Conservation (phyloP, 2,888 invertebrate species). For the Chromoteleia sp. region DNA sequence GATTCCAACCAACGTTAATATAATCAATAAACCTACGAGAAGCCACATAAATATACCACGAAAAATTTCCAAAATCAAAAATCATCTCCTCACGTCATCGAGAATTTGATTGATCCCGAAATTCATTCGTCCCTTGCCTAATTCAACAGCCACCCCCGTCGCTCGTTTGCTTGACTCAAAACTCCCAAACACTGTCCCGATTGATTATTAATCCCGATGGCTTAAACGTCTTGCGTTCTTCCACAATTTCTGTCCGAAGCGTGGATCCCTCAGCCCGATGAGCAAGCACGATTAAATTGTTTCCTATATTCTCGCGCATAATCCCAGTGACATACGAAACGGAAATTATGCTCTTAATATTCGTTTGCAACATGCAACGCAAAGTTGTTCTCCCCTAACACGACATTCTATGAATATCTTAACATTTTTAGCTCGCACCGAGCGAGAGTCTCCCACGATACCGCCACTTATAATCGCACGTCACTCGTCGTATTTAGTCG, state of each 20-base stretch:
- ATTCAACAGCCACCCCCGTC: background rate
- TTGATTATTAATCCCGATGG: background rate
- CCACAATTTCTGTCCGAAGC: background rate
- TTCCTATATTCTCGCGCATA: conserved; percentile 24
- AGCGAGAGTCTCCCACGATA: conserved; percentile 67
- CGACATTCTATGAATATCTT: conserved; percentile 58
- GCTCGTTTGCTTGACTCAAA: background rate
- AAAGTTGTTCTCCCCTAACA: conserved; percentile 35
- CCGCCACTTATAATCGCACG: conserved; percentile 69
- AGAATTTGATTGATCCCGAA: background rate
- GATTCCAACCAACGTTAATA: too few relatives aligned
- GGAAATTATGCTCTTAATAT: conserved; percentile 45
- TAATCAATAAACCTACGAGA: too few relatives aligned
- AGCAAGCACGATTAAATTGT: conserved; percentile 23
- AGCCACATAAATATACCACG: too few relatives aligned
- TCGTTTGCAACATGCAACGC: conserved; percentile 10
- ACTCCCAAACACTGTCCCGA: background rate
- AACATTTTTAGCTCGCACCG: conserved; percentile 43
- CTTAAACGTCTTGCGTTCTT: background rate
- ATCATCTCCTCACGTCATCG: too few relatives aligned
- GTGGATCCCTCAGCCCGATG: background rate
- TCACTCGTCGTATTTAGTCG: conserved; percentile 68
- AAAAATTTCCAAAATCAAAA: too few relatives aligned
- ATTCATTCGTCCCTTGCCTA: background rate
- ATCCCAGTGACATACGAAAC: conserved; percentile 29